Conservation (phyloP, 2,113 vertebrate genomes). For the Boulengeromyrus knoepffleri region DNA sequence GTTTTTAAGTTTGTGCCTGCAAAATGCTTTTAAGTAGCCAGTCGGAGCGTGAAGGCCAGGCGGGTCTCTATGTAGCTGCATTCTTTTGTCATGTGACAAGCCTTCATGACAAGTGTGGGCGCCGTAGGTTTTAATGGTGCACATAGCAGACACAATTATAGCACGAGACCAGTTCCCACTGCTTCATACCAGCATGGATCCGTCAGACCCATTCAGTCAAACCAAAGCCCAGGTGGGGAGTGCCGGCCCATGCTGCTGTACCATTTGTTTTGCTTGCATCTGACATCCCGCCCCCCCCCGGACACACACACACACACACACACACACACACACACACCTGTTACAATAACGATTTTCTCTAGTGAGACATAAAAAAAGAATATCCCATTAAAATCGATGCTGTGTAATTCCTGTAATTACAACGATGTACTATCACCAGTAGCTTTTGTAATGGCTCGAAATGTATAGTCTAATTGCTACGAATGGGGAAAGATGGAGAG, state of each 20-base stretch:
- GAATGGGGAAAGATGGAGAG: background rate
- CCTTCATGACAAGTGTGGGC: conserved; percentile 15
- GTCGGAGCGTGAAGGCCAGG: background rate
- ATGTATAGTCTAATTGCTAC: background rate
- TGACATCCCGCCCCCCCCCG: background rate
- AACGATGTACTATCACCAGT: background rate
- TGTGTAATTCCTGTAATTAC: background rate
- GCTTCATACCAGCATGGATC: conserved; percentile 7
- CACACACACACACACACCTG: background rate
- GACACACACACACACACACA: background rate
- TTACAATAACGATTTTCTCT: background rate
- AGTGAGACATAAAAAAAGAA: background rate
- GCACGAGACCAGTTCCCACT: background rate
- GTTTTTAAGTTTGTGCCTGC: background rate
- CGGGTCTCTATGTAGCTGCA: background rate
- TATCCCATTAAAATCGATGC: background rate
- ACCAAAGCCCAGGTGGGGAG: background rate
- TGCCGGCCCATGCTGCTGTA: background rate
- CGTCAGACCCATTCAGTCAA: conserved; percentile 2
- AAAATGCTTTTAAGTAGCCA: background rate
- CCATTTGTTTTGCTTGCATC: background rate
- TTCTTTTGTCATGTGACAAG: conserved; percentile 17
- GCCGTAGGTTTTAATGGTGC: conserved; percentile 6
- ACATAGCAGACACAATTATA: conserved; percentile 17
- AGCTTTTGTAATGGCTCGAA: background rate